phyloP scores from a whole-genome alignment of 2,113 vertebrate genomes.

The Lagopus muta region DNA sequence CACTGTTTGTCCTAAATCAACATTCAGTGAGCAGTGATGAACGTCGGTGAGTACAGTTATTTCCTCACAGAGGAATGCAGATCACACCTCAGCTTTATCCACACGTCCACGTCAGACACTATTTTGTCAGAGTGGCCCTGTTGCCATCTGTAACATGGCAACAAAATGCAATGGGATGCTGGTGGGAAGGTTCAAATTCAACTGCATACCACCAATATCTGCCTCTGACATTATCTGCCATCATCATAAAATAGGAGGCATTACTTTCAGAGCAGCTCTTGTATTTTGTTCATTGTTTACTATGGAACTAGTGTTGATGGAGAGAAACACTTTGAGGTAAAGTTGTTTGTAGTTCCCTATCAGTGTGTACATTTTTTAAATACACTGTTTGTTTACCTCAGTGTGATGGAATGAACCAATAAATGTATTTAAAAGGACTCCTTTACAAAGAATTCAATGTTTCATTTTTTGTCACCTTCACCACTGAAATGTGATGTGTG shows the following conservation, averaged over 20 bases:
- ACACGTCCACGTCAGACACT: too few relatives aligned
- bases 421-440: conserved; percentile 78
- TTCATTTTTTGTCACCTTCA: not conserved
- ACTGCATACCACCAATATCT: too few relatives aligned
- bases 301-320: conserved; percentile 75
- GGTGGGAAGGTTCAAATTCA: too few relatives aligned
- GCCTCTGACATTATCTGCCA: too few relatives aligned
- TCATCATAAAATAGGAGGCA: not conserved
- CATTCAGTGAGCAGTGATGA: too few relatives aligned
- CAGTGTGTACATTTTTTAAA: conserved; percentile 81
- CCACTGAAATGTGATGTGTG: not conserved
- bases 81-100: too few relatives aligned
- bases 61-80: too few relatives aligned
- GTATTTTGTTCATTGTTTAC: conserved; percentile 83
- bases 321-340: conserved; percentile 73
- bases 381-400: conserved; percentile 87
- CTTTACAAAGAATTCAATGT: conserved; percentile 58
- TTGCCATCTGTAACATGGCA: too few relatives aligned
- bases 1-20: too few relatives aligned
- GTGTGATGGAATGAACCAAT: conserved; percentile 89
- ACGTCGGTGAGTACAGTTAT: too few relatives aligned
- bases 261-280: not conserved
- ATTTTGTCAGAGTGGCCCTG: too few relatives aligned
- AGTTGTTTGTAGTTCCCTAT: conserved; percentile 80
- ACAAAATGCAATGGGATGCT: too few relatives aligned